Percentiles rank a stretch among this genome's conserved stretches.
Evolutionary conservation across 2,888 invertebrate species (phyloP).

Genomic region (Agrotis segetum): DNA sequence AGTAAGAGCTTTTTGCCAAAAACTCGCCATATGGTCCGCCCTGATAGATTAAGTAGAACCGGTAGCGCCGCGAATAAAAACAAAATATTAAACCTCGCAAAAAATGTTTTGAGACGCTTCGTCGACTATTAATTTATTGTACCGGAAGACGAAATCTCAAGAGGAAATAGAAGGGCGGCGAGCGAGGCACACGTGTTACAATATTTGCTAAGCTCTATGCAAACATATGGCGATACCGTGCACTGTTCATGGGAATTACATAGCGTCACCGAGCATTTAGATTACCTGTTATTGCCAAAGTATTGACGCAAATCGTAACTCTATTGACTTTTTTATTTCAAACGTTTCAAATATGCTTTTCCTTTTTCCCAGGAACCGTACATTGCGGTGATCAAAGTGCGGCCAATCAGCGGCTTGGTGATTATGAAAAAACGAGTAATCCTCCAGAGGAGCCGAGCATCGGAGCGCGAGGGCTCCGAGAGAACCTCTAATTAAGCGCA

Average conservation of each 20-base stretch:
- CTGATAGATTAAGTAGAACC: slow-evolving; percentile 72
- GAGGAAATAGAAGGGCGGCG: slow-evolving; percentile 88
- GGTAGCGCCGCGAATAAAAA: slow-evolving; percentile 81
- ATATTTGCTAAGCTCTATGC: slow-evolving; percentile 88
- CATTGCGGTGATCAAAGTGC: slow-evolving; percentile 88
- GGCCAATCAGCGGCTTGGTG: slow-evolving; percentile 87
- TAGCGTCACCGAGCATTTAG: slow-evolving; percentile 49
- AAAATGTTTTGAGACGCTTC: slow-evolving; percentile 77
- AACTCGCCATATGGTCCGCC: slow-evolving; percentile 79
- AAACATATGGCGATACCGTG: slow-evolving; percentile 86
- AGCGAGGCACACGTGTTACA: slow-evolving; percentile 89
- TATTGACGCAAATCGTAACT: slow-evolving; percentile 50
- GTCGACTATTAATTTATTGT: slow-evolving; percentile 86
- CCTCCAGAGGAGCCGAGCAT: slow-evolving; percentile 82
- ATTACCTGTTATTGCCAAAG: slow-evolving; percentile 63
- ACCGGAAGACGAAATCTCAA: slow-evolving; percentile 90
- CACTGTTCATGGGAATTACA: slow-evolving; percentile 74
- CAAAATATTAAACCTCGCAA: slow-evolving; percentile 77
- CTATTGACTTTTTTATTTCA: slow-evolving; percentile 48
- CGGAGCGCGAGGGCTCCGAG: slow-evolving; percentile 85
- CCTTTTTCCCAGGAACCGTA: slow-evolving; percentile 85
- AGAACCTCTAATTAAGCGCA: slow-evolving; percentile 90
- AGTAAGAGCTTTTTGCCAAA: slow-evolving; percentile 68
- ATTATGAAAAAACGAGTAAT: slow-evolving; percentile 90
- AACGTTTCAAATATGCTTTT: slow-evolving; percentile 73